Evolutionary conservation across 2,797 vertebrate genomes (phyloP), one percentile per base, ranked within the genome.

Genomic region (Acanthurus leucopareius): DNA sequence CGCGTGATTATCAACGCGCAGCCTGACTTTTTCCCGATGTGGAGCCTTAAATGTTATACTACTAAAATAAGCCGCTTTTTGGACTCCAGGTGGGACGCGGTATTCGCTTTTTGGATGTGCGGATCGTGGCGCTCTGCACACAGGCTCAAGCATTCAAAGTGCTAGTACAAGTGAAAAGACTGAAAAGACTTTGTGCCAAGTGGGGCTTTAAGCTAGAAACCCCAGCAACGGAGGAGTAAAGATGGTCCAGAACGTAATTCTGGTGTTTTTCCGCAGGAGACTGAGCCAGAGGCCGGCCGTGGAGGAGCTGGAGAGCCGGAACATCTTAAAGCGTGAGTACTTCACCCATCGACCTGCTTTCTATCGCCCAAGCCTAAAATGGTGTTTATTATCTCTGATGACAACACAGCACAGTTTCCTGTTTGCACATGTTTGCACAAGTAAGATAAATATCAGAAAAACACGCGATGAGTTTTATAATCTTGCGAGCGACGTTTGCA

Each of bases 211-310:
- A 47, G 51, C 42, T 0, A 63, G 40, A 59, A 4, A 22, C 13
- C 52, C 19, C 58, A 20, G 49, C 65, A 40, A 49, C 10, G 52
- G 0, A 6, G 80, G 70, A 67, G 20, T 4, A 35, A 68, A 54
- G 32, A 99, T 99, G 98, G 97, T 99, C 93, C 98, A 99, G 94
- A 99, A 98, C 90, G 96, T 99, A 86, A 98, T 99, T 90, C 91
- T 98, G 88, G 97, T 99, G 94, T 99, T 99, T 95, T 98, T 99
- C 92, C 97, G 98, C 95, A 99, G 98, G 96, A 96, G 98, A 89
- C 95, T 99, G 92, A 99, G 98, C 95, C 97, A 99, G 93, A 96
- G 98, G 91, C 98, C 98, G 3, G 97, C 97, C 1, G 97, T 98
- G 90, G 98, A 99, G 88, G 98, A 99, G 91, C 96, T 99, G 89